These are phyloP conservation scores for Dryadula phaetusa DNA, from an alignment of 2,888 invertebrate species.

Conservation along the genomic window DNA sequence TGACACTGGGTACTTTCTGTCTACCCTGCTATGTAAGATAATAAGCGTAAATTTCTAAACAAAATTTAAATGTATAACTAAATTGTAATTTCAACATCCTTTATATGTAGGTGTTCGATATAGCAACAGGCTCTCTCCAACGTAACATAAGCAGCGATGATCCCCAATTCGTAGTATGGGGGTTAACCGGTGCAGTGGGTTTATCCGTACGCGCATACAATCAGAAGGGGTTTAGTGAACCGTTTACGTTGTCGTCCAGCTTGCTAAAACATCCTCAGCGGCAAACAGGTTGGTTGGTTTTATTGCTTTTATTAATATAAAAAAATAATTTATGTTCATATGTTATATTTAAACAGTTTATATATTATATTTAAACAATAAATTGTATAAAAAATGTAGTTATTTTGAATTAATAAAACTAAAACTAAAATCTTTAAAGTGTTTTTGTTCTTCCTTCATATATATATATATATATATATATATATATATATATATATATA, in stretches of 20 bases:
- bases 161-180: constrained; percentile 85
- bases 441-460: too few relatives aligned
- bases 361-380: too few relatives aligned
- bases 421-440: too few relatives aligned
- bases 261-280: constrained; percentile 86
- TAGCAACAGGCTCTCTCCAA: constrained; percentile 78
- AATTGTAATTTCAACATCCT: background rate
- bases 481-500: too few relatives aligned
- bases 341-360: background rate
- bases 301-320: constrained; percentile 52
- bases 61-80: too few relatives aligned
- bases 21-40: too few relatives aligned
- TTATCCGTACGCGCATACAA: constrained; percentile 88
- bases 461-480: too few relatives aligned
- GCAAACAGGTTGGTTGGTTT: constrained; percentile 78
- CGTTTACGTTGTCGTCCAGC: constrained; percentile 83
- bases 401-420: too few relatives aligned
- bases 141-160: constrained; percentile 85
- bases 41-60: too few relatives aligned
- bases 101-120: constrained; percentile 76
- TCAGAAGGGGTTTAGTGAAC: constrained; percentile 87
- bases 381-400: too few relatives aligned
- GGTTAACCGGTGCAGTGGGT: constrained; percentile 84
- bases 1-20: too few relatives aligned
- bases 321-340: constrained; percentile 3